Percentiles rank a stretch among this genome's conserved stretches.
Evolutionary conservation across 2,888 invertebrate species (phyloP).

Genomic region (Phyllotreta cruciferae): DNA sequence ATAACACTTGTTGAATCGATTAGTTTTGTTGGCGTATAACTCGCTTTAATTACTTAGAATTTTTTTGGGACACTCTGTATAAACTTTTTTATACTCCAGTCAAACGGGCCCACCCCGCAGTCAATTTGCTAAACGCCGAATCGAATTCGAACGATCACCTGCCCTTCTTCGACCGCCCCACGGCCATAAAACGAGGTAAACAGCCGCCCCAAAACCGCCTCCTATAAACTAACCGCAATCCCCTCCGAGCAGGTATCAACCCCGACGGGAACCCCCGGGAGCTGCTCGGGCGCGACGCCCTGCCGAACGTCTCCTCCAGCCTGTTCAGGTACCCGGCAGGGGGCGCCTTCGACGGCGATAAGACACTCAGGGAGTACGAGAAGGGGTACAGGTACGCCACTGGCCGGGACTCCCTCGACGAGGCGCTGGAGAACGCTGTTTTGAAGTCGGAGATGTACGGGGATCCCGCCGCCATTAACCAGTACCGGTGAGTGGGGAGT

Average conservation of each 20-base stretch:
- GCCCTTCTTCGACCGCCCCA: constrained; percentile 54
- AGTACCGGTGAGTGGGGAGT: constrained; percentile 55
- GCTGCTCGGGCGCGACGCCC: constrained; percentile 38
- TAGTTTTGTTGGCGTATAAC: too few species aligned
- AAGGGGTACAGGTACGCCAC: constrained; percentile 57
- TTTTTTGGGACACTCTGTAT: too few species aligned
- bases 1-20: constrained; percentile 9
- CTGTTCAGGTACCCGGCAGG: constrained; percentile 52
- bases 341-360: constrained; percentile 53
- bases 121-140: constrained; percentile 35
- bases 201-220: neutral
- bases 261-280: constrained; percentile 46
- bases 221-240: constrained; percentile 44
- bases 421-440: constrained; percentile 66
- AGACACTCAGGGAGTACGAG: constrained; percentile 56
- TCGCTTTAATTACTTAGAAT: too few species aligned
- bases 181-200: constrained; percentile 58
- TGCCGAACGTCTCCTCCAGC: constrained; percentile 49
- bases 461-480: constrained; percentile 65
- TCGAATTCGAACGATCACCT: constrained; percentile 49
- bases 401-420: constrained; percentile 57
- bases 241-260: constrained; percentile 47
- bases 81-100: too few species aligned
- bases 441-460: constrained; percentile 69
- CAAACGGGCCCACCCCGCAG: constrained; percentile 52